Evolutionary conservation across 2,888 invertebrate species (phyloP).

Genomic region (Cybosia mesomella): DNA sequence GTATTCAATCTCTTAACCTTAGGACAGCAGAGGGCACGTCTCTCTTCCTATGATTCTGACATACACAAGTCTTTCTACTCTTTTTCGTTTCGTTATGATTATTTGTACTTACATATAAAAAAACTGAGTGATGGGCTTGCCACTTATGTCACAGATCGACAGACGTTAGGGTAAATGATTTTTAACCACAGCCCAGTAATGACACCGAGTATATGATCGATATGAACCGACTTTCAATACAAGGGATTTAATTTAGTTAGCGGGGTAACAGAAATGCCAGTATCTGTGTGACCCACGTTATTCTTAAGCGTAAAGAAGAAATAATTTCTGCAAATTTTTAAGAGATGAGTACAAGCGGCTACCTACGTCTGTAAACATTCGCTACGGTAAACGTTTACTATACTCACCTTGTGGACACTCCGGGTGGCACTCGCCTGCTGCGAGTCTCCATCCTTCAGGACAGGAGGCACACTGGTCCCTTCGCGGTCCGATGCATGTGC

Average conservation of each 20-base stretch:
- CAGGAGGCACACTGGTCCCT: slow-evolving; percentile 95
- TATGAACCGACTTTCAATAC: too few species aligned
- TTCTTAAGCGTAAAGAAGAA: too few species aligned
- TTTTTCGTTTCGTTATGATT: not conserved
- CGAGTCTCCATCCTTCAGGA: slow-evolving; percentile 92
- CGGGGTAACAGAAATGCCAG: too few species aligned
- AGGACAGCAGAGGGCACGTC: not conserved
- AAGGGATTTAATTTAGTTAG: too few species aligned
- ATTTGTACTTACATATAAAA: too few species aligned
- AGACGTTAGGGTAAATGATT: too few species aligned
- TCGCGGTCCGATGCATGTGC: slow-evolving; percentile 94
- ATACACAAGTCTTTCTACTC: not conserved
- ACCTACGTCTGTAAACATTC: not conserved
- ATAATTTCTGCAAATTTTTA: too few species aligned
- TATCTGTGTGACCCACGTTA: too few species aligned
- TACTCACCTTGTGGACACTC: slow-evolving; percentile 91
- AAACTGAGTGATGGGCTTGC: not conserved
- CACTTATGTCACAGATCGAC: not conserved
- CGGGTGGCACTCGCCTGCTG: slow-evolving; percentile 94
- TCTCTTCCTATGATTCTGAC: not conserved
- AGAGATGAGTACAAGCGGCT: too few species aligned
- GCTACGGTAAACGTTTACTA: not conserved
- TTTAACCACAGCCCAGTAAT: too few species aligned
- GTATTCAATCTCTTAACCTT: not conserved
- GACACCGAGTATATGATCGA: too few species aligned